Percentiles rank a stretch among this genome's conserved stretches.
Evolutionary conservation across 2,113 vertebrate species (phyloP).

Genomic region (Hypocryptadius cinnamomeus): DNA sequence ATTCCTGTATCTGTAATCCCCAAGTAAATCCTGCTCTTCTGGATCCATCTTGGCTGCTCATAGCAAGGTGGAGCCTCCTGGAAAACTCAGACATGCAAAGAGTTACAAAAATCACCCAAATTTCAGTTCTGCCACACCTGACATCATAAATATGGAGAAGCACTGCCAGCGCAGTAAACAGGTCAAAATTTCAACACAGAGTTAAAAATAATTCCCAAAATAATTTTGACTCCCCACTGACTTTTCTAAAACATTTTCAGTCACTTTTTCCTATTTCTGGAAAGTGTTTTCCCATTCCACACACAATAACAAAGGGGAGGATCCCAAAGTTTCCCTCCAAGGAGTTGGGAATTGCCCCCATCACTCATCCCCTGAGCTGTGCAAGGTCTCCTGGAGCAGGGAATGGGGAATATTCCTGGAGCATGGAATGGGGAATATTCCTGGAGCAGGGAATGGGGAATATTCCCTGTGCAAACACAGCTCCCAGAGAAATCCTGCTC

Average conservation of each 20-base stretch:
- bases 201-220: background rate
- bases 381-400: background rate
- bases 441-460: background rate
- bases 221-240: background rate
- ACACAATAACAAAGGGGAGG: background rate
- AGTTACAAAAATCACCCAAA: background rate
- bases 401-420: background rate
- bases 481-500: background rate
- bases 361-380: background rate
- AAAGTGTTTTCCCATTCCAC: background rate
- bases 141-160: background rate
- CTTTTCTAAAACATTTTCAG: background rate
- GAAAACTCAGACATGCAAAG: background rate
- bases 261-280: background rate
- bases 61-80: constrained; percentile 5
- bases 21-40: constrained; percentile 88
- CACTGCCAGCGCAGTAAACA: background rate
- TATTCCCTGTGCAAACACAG: background rate
- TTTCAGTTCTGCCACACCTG: background rate
- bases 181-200: background rate
- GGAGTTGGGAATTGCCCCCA: background rate
- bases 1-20: constrained; percentile 91
- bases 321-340: background rate
- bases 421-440: too few species aligned
- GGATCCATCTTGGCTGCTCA: constrained; percentile 87